phyloP scores from a whole-genome alignment of 2,113 vertebrate genomes.

The Tenrec ecaudatus region DNA sequence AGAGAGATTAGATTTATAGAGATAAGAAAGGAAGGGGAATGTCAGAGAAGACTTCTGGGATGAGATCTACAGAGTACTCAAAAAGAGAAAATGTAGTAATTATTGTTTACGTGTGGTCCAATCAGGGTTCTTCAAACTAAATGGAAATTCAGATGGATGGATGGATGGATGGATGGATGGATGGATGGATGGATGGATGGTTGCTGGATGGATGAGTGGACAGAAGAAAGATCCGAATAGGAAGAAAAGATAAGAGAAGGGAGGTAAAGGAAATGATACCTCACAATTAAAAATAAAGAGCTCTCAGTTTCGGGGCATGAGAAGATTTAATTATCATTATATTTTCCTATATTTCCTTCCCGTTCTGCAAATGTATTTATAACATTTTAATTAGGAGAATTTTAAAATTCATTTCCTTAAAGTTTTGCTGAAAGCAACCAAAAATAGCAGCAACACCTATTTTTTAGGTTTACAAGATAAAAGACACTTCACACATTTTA shows the following conservation, averaged over 20 bases:
- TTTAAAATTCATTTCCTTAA: slow-evolving; percentile 27
- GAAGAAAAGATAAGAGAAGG: background rate
- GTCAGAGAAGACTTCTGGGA: background rate
- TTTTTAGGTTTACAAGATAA: background rate
- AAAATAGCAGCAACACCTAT: background rate
- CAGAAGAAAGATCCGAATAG: background rate
- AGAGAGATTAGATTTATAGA: background rate
- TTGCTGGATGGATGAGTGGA: too few relatives aligned
- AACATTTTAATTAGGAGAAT: background rate
- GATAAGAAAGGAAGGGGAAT: background rate
- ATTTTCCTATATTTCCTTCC: background rate
- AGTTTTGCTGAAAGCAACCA: background rate
- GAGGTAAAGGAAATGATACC: background rate
- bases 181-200: background rate
- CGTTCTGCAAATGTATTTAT: background rate
- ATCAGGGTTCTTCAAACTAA: background rate
- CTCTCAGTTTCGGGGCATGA: background rate
- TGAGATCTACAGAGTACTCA: background rate
- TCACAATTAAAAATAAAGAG: background rate
- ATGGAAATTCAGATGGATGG: background rate
- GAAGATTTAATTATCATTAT: background rate
- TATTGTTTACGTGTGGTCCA: background rate
- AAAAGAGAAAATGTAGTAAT: background rate
- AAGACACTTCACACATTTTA: background rate
- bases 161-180: background rate